phyloP scores from a whole-genome alignment of 2,113 vertebrate species.

The Cyphomyrus plagiostoma region DNA sequence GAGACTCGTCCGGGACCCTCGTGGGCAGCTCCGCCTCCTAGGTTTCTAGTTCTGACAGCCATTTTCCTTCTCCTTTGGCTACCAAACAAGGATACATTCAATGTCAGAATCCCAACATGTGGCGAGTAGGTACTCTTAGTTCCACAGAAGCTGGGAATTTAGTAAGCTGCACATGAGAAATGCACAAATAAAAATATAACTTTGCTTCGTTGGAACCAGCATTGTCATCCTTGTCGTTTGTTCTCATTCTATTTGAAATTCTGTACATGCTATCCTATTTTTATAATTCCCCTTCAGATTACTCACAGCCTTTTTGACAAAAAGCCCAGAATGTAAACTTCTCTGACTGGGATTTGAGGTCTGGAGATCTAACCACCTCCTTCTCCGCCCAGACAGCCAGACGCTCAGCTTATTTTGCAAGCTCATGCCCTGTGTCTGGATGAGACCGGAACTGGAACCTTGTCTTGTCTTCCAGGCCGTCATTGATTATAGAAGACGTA shows the following conservation, averaged over 20 bases:
- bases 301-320: background rate
- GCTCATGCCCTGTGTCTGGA: background rate
- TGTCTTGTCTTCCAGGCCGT: background rate
- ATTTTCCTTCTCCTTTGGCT: background rate
- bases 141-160: background rate
- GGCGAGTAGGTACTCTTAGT: background rate
- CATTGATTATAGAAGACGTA: background rate
- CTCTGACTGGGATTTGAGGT: slow-evolving; percentile 5
- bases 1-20: background rate
- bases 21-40: background rate
- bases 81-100: slow-evolving; percentile 1
- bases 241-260: background rate
- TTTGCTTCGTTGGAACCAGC: background rate
- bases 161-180: background rate
- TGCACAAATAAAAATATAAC: background rate
- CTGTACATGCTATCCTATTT: background rate
- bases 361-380: background rate
- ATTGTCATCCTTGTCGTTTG: background rate
- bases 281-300: background rate
- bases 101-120: background rate
- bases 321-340: background rate
- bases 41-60: background rate
- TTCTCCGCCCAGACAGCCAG: background rate
- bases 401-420: background rate
- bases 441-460: background rate